Evolutionary conservation across 1,140 invertebrate species (phyloP).

Genomic region (Steinernema feltiae): DNA sequence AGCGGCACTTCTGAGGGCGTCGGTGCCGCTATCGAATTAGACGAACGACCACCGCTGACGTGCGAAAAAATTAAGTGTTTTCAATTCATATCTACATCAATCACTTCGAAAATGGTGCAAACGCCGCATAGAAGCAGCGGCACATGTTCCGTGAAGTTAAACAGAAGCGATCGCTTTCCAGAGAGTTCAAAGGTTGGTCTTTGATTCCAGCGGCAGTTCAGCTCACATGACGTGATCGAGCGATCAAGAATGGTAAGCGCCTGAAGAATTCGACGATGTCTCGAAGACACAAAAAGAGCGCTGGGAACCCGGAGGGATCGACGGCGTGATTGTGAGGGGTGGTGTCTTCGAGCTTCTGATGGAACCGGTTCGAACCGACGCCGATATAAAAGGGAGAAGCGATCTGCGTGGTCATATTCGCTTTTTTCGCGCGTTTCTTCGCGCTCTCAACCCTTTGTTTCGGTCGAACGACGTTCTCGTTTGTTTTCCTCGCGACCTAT

Average conservation of each 20-base stretch:
- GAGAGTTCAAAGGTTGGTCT: no score
- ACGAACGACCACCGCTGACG: background rate
- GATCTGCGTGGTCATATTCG: slow-evolving; percentile 1
- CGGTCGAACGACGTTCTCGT: background rate
- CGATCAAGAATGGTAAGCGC: no score
- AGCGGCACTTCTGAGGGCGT: background rate
- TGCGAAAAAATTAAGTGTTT: no score
- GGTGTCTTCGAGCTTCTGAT: slow-evolving; percentile 5
- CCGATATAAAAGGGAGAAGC: background rate
- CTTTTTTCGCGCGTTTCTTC: slow-evolving; percentile 7
- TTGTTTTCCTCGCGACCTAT: background rate
- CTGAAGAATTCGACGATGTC: background rate
- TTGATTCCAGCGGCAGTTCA: no score
- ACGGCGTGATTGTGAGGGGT: background rate
- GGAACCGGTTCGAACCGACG: slow-evolving; percentile 2
- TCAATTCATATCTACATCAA: no score
- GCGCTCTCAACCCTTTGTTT: background rate
- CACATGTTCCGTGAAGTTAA: no score
- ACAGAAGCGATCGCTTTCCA: no score
- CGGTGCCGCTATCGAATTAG: background rate
- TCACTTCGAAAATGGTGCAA: no score
- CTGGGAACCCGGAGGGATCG: background rate
- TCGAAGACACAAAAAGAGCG: no score
- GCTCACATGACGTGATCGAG: no score
- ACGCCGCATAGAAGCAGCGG: no score